Conservation (phyloP, 2,888 invertebrate genomes). For the Theodoxus fluviatilis region DNA sequence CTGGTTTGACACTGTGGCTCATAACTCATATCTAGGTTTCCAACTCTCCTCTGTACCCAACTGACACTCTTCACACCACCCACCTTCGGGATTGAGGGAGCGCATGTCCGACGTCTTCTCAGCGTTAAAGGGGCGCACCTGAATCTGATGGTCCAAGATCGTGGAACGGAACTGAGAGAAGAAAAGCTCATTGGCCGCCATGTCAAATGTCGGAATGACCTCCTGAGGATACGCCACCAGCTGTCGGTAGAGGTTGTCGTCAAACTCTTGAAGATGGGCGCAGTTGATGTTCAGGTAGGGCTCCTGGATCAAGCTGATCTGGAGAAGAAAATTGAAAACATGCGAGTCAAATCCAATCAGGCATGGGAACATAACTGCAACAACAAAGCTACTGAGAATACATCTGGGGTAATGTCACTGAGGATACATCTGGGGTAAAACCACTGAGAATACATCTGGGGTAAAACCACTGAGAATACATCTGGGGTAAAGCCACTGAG, state of each 20-base stretch:
- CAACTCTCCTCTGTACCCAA: no score
- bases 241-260: constrained; percentile 86
- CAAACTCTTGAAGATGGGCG: constrained; percentile 85
- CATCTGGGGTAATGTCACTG: neutral
- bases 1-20: no score
- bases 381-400: neutral
- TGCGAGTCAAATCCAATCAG: neutral
- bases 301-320: constrained; percentile 87
- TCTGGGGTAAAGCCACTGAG: no score
- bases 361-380: neutral
- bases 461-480: no score
- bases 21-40: no score
- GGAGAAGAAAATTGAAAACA: constrained; percentile 26
- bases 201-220: constrained; percentile 95
- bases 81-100: constrained; percentile 91
- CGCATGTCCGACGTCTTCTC: constrained; percentile 92
- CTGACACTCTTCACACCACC: no score
- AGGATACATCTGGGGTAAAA: no score
- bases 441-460: no score
- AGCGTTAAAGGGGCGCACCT: constrained; percentile 94
- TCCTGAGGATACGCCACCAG: constrained; percentile 91
- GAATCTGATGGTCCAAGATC: constrained; percentile 90
- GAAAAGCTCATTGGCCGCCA: no score
- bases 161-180: no score
- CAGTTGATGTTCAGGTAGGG: constrained; percentile 95